A percentile compares a stretch with the other conserved stretches of the same genome.
Evolutionary conservation across 2,113 vertebrate genomes (phyloP).

Genomic region (Passer montanus): DNA sequence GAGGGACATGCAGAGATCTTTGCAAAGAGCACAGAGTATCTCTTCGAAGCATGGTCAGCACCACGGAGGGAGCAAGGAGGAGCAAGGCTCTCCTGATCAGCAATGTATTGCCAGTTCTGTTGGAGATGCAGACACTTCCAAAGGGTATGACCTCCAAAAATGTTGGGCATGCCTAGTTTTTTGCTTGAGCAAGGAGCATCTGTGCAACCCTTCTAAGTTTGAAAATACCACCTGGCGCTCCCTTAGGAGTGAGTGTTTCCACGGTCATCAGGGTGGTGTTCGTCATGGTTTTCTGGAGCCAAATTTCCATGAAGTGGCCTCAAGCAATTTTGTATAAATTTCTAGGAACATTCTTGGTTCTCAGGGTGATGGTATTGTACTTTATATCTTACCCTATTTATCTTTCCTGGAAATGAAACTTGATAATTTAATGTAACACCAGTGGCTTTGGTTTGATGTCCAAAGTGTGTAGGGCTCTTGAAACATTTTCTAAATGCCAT

Average conservation of each 20-base stretch:
- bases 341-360: neutral
- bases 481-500: neutral
- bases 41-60: neutral
- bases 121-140: neutral
- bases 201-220: neutral
- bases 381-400: neutral
- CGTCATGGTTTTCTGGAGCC: neutral
- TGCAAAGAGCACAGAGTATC: neutral
- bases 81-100: neutral
- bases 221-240: neutral
- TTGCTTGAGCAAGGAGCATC: neutral
- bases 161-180: neutral
- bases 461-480: neutral
- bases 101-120: neutral
- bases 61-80: accelerated
- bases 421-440: neutral
- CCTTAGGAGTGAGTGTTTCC: neutral
- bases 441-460: neutral
- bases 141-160: neutral
- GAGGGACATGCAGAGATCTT: neutral
- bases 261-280: accelerated
- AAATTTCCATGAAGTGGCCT: neutral
- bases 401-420: neutral
- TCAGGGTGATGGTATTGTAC: neutral
- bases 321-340: neutral